A percentile compares a stretch with the other conserved stretches of the same genome.
These are phyloP conservation scores for Thymelicus acteon DNA, from an alignment of 2,888 invertebrate species.

Conservation along the genomic window DNA sequence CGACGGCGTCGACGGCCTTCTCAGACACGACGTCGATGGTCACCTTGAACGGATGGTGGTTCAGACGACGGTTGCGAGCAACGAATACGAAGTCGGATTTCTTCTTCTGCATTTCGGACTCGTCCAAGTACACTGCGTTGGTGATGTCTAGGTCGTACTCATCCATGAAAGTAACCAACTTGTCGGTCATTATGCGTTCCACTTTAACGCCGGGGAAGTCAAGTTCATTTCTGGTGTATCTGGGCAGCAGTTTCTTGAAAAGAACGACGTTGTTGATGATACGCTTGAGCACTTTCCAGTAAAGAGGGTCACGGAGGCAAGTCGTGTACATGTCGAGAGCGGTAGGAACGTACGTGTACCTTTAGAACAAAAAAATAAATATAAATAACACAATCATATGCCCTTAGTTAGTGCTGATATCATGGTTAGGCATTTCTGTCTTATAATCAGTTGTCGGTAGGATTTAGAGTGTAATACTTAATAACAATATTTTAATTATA, in stretches of 20 bases:
- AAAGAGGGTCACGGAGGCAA: slow-evolving; percentile 89
- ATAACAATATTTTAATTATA: too few relatives aligned
- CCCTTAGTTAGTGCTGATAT: too few relatives aligned
- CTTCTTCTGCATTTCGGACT: slow-evolving; percentile 76
- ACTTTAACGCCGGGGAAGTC: slow-evolving; percentile 87
- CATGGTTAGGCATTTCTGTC: too few relatives aligned
- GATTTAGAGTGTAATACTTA: too few relatives aligned
- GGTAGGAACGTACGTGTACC: slow-evolving; percentile 83
- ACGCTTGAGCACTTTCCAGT: slow-evolving; percentile 88
- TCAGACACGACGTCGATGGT: slow-evolving; percentile 84
- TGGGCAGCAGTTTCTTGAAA: slow-evolving; percentile 85
- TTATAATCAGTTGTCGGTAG: too few relatives aligned
- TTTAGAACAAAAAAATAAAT: slow-evolving; percentile 45
- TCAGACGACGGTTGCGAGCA: slow-evolving; percentile 86
- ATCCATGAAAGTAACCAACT: slow-evolving; percentile 89
- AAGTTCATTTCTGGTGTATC: slow-evolving; percentile 86
- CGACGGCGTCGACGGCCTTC: slow-evolving; percentile 84
- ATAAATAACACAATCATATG: not conserved
- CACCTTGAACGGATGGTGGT: slow-evolving; percentile 87
- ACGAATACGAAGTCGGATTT: slow-evolving; percentile 75
- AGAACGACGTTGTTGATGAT: slow-evolving; percentile 82
- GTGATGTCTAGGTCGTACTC: slow-evolving; percentile 87
- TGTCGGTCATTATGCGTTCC: slow-evolving; percentile 86
- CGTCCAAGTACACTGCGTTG: slow-evolving; percentile 84
- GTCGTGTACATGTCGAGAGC: slow-evolving; percentile 87